Conservation (phyloP, 2,797 vertebrate species). For the Spondyliosoma cantharus region DNA sequence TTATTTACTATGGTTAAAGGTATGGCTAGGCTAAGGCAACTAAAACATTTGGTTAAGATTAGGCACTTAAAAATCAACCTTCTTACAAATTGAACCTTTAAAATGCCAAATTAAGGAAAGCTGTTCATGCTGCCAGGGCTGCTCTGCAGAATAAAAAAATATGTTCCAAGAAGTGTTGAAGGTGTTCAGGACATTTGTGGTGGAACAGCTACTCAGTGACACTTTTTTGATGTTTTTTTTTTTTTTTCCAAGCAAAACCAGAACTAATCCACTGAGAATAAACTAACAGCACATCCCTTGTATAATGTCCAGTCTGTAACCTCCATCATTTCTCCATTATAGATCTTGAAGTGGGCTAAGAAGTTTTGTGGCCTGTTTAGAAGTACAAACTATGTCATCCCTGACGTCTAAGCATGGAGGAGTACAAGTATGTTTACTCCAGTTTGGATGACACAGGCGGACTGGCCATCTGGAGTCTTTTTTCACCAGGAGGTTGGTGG, state of each 20-base stretch:
- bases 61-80: background rate
- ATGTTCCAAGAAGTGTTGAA: background rate
- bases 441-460: slow-evolving; percentile 57
- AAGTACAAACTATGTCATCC: slow-evolving; percentile 61
- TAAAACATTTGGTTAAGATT: background rate
- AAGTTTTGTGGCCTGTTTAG: slow-evolving; percentile 61
- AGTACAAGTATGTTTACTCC: slow-evolving; percentile 56
- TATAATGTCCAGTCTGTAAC: slow-evolving; percentile 6
- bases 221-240: background rate
- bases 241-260: background rate
- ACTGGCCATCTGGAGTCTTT: slow-evolving; percentile 66
- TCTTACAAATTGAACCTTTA: background rate
- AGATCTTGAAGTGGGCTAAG: slow-evolving; percentile 47
- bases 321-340: slow-evolving; percentile 5
- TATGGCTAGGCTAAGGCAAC: background rate
- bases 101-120: background rate
- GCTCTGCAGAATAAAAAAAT: background rate
- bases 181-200: background rate
- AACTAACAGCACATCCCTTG: slow-evolving; percentile 7
- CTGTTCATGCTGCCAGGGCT: background rate
- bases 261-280: background rate
- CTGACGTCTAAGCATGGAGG: slow-evolving; percentile 47
- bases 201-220: background rate
- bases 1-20: background rate
- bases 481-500: slow-evolving; percentile 37